Conservation (phyloP, 2,888 invertebrate species). For the Athalia circularis region DNA sequence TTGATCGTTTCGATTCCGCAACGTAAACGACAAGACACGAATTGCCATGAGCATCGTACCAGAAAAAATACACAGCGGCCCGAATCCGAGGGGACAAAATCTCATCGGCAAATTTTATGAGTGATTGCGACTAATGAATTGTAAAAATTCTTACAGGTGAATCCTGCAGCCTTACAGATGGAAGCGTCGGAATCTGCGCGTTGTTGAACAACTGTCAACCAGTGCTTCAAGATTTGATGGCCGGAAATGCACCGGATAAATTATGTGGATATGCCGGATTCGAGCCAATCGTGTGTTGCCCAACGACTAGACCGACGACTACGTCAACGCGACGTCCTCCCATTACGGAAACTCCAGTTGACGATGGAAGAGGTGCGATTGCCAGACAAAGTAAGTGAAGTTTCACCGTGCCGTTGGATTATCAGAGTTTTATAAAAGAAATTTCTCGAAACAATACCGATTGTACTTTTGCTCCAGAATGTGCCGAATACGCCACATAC, state of each 20-base stretch:
- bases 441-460: slow-evolving; percentile 19
- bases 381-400: slow-evolving; percentile 58
- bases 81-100: neutral
- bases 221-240: slow-evolving; percentile 58
- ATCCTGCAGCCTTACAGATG: slow-evolving; percentile 49
- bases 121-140: neutral
- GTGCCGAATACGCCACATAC: slow-evolving; percentile 61
- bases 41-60: neutral
- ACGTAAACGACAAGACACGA: neutral
- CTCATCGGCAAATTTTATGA: neutral
- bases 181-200: slow-evolving; percentile 57
- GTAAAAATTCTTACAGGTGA: slow-evolving; percentile 53
- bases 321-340: neutral
- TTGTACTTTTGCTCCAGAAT: slow-evolving; percentile 60
- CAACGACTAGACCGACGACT: slow-evolving; percentile 37
- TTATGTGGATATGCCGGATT: slow-evolving; percentile 57
- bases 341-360: neutral
- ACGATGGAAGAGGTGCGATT: slow-evolving; percentile 34
- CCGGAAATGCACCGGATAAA: slow-evolving; percentile 56
- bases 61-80: neutral
- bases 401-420: neutral
- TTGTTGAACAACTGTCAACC: slow-evolving; percentile 54
- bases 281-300: slow-evolving; percentile 66
- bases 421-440: neutral
- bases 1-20: neutral